phyloP scores from a whole-genome alignment of 2,797 vertebrate genomes.

The Phalanger gymnotis region DNA sequence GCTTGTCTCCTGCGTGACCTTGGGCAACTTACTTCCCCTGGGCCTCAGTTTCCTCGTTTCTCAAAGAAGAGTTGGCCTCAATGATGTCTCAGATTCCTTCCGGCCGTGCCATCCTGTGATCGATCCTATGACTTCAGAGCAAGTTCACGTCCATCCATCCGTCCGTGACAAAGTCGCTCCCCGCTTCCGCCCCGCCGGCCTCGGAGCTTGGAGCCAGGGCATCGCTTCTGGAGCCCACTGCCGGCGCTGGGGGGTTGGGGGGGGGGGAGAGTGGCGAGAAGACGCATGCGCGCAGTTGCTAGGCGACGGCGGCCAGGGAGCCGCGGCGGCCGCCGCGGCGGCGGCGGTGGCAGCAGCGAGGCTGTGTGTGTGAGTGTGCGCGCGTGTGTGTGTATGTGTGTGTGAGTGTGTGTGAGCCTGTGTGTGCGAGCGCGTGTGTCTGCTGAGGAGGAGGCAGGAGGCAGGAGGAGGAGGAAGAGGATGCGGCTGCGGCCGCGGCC shows the following conservation, averaged over 20 bases:
- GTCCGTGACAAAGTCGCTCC: too few species aligned
- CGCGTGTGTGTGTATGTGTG: not conserved
- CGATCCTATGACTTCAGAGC: not conserved
- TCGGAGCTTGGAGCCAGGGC: not conserved
- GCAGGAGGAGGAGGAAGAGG: conserved; percentile 71
- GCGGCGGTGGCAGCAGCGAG: conserved; percentile 62
- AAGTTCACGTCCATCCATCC: not conserved
- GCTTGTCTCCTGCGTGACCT: not conserved
- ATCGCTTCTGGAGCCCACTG: not conserved
- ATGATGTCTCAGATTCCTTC: not conserved
- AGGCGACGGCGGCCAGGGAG: conserved; percentile 78
- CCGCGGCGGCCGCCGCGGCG: conserved; percentile 65
- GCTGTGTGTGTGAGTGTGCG: not conserved
- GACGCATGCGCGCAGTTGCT: conserved; percentile 82
- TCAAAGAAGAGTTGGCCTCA: conserved; percentile 16
- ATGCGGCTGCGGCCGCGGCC: conserved; percentile 69
- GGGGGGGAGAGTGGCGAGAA: conserved; percentile 39
- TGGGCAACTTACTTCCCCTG: conserved; percentile 23
- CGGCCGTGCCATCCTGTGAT: conserved; percentile 2
- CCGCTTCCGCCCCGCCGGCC: not conserved
- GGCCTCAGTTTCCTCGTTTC: conserved; percentile 18
- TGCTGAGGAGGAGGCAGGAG: conserved; percentile 41
- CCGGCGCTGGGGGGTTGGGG: conserved; percentile 6
- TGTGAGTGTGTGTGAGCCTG: not conserved
- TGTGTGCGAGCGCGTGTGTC: not conserved